These are phyloP conservation scores for Microtus oregoni DNA, from an alignment of 2,113 vertebrate genomes.

Conservation along the genomic window DNA sequence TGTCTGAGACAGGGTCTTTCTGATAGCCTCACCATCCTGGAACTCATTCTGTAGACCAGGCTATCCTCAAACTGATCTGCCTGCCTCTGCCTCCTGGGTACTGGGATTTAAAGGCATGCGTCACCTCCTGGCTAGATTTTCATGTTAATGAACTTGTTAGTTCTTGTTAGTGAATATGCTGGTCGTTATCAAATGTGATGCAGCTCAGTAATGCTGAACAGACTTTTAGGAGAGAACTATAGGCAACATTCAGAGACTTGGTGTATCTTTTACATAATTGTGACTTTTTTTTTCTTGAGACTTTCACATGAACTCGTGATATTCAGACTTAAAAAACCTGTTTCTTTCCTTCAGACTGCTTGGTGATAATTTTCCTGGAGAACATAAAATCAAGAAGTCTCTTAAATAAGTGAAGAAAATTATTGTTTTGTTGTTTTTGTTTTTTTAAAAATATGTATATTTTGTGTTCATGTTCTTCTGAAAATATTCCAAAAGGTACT, in stretches of 20 bases:
- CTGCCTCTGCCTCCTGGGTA: background rate
- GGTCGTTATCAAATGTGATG: background rate
- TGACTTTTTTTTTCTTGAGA: background rate
- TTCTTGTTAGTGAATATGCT: background rate
- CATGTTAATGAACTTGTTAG: background rate
- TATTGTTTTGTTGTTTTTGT: background rate
- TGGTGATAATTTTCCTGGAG: background rate
- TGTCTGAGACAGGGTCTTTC: background rate
- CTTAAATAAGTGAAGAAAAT: constrained; percentile 23
- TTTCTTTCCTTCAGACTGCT: background rate
- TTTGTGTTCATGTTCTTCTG: constrained; percentile 2
- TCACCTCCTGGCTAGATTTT: background rate
- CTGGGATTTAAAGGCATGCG: background rate
- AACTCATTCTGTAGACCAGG: background rate
- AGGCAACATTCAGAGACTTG: background rate
- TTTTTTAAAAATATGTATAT: background rate
- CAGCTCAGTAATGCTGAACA: background rate
- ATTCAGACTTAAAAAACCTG: background rate
- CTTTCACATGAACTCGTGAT: background rate
- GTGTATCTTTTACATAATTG: background rate
- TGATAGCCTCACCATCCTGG: background rate
- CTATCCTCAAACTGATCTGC: background rate
- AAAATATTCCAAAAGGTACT: background rate
- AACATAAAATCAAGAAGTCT: background rate
- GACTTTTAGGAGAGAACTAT: background rate